These are phyloP conservation scores for Reticulitermes speratus DNA, from an alignment of 1,140 invertebrate species.

Conservation along the genomic window DNA sequence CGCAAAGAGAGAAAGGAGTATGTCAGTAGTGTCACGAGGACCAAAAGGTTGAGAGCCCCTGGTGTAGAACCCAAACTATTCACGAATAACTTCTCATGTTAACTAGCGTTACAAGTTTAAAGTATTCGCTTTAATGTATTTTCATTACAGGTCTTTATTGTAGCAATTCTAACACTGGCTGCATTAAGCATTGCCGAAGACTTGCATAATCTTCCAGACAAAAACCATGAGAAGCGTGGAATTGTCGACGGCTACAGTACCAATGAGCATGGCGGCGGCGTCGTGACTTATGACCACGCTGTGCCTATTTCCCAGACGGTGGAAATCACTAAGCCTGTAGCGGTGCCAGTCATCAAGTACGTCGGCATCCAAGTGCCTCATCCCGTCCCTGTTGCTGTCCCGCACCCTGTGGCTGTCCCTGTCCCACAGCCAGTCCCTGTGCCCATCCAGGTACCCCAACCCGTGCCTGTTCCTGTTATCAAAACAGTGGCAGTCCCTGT, in stretches of 20 bases:
- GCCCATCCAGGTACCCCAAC: constrained; percentile 38
- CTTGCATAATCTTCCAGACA: not conserved
- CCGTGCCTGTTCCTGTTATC: constrained; percentile 39
- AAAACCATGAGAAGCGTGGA: constrained; percentile 13
- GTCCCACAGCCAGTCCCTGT: constrained; percentile 21
- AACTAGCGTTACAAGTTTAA: too few relatives aligned
- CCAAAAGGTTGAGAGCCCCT: too few relatives aligned
- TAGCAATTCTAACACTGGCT: not conserved
- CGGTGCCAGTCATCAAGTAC: constrained; percentile 26
- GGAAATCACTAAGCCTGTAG: constrained; percentile 28
- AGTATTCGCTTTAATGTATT: not conserved
- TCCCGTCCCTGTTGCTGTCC: constrained; percentile 5
- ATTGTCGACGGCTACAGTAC: not conserved
- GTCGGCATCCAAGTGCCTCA: constrained; percentile 27
- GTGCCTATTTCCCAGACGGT: constrained; percentile 24
- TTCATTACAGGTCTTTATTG: not conserved
- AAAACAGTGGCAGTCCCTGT: constrained; percentile 37
- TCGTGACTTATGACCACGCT: not conserved
- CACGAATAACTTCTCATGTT: not conserved
- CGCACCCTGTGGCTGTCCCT: constrained; percentile 19
- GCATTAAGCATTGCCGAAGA: not conserved
- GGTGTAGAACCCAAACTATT: too few relatives aligned
- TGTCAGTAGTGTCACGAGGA: too few relatives aligned
- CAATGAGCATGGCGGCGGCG: not conserved
- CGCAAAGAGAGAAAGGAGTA: too few relatives aligned